Evolutionary conservation across 2,888 invertebrate genomes (phyloP).

Genomic region (Drosophila aldrichi): DNA sequence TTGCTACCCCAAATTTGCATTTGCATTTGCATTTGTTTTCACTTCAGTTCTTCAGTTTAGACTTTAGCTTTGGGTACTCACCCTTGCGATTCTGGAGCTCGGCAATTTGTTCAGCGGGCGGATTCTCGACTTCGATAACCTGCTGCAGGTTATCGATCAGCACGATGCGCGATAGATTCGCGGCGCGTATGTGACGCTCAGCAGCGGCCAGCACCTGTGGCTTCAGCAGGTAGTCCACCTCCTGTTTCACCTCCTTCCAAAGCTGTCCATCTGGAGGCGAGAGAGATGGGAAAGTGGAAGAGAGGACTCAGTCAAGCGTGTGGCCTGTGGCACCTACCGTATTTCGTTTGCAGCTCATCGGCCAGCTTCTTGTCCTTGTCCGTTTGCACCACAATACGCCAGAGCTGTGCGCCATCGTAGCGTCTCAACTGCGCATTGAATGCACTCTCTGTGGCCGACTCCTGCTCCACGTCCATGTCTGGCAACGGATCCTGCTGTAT

Average conservation of each 20-base stretch:
- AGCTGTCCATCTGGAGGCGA: conserved; percentile 80
- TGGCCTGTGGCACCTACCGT: conserved; percentile 85
- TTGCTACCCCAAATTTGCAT: background rate
- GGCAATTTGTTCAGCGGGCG: conserved; percentile 89
- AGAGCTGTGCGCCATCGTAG: conserved; percentile 92
- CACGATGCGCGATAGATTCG: conserved; percentile 89
- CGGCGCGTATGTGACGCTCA: conserved; percentile 87
- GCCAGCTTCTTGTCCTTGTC: conserved; percentile 87
- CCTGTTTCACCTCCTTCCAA: conserved; percentile 85
- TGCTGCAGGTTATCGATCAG: conserved; percentile 92
- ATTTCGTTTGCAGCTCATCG: conserved; percentile 86
- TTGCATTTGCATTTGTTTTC: background rate
- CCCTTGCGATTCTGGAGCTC: conserved; percentile 90
- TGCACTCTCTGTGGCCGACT: conserved; percentile 21
- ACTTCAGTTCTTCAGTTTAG: background rate
- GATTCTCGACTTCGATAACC: conserved; percentile 93
- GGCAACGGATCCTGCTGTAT: conserved; percentile 38
- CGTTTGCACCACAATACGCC: conserved; percentile 88
- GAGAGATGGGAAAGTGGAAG: no score
- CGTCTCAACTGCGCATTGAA: conserved; percentile 85
- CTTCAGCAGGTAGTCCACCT: conserved; percentile 90
- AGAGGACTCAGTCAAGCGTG: background rate
- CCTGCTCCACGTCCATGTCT: conserved; percentile 39
- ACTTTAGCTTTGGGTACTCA: conserved; percentile 79
- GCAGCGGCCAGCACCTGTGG: conserved; percentile 88